Evolutionary conservation across 1,140 invertebrate species (phyloP), one percentile per base, ranked within the genome.

Genomic region (Saccostrea glomerata): DNA sequence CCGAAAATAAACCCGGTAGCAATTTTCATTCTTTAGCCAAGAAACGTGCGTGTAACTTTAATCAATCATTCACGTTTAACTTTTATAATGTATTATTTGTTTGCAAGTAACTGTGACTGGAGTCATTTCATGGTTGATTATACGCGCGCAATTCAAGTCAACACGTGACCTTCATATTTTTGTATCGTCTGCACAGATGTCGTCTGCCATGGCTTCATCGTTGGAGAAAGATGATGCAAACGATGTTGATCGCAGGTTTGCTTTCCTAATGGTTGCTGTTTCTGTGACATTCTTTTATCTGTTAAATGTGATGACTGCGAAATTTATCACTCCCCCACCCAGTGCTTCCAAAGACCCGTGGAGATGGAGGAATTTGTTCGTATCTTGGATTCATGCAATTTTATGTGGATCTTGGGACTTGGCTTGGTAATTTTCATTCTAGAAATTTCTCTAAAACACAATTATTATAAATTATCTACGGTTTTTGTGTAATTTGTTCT

Each of bases 351-450:
- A 20, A n/a, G 92, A 92, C 1, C 87, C 88, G 55, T 93, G 92
- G 92, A 91, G 92, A 86, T 94, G 92, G 92, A 92, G 90, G 77
- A 94, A 94, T 83, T 87, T 94, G 36, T 63, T 91, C 15, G 91
- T 93, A 60, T 94, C 93, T 2, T 94, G 93, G 93, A 58, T 94
- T 82, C 93, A 94, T 87, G 92, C 92, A 15, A 55, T 92, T 20
- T 90, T 92, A 36, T 88, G 87, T 25, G 91, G 91, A 5, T 90
- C 90, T 0, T 94, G 93, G 93, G 90, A 89, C 86, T 82, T 94
- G 30, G 66, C 87, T 56, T 91, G 92, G 93, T 94, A 90, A 88
- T 91, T 90, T 17, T 20, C n/a, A 9, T 63, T 58, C 47, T 36
- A 17, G 60, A n/a, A 30, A n/a, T 36, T 20, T 60, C 36, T 30